These are phyloP conservation scores for Passerina amoena DNA, from an alignment of 2,113 vertebrate species.

Conservation along the genomic window DNA sequence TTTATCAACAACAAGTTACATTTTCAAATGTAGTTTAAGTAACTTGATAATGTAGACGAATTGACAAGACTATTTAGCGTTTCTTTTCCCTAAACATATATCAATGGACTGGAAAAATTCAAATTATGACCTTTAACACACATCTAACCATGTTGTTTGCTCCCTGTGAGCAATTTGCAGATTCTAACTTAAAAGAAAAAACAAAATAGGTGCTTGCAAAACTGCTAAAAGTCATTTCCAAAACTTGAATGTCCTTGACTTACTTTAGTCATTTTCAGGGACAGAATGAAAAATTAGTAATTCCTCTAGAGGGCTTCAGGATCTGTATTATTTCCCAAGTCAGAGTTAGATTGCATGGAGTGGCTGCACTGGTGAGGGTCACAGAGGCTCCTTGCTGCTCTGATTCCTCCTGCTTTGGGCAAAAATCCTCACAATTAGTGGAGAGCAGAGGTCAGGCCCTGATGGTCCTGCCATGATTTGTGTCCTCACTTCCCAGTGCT, in stretches of 20 bases:
- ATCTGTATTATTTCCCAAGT: background rate
- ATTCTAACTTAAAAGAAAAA: background rate
- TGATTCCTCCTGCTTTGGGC: background rate
- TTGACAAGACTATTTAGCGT: background rate
- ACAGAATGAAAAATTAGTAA: conserved; percentile 20
- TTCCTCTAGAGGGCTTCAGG: conserved; percentile 59
- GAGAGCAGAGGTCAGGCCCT: background rate
- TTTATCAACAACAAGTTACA: background rate
- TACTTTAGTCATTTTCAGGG: conserved; percentile 3
- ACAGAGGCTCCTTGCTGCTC: background rate
- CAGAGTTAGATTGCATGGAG: background rate
- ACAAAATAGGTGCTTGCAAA: background rate
- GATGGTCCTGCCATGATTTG: background rate
- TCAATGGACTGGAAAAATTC: background rate
- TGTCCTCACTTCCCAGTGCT: background rate
- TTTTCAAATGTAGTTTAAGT: background rate
- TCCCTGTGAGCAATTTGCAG: background rate
- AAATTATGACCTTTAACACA: background rate
- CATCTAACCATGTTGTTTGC: background rate
- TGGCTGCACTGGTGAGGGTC: background rate
- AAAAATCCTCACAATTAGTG: background rate
- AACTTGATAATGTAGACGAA: background rate
- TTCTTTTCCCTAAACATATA: background rate
- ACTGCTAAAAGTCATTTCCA: background rate
- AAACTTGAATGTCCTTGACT: conserved; percentile 1